These are phyloP conservation scores for Margaritifera margaritifera DNA, from an alignment of 2,888 invertebrate species.

Conservation along the genomic window DNA sequence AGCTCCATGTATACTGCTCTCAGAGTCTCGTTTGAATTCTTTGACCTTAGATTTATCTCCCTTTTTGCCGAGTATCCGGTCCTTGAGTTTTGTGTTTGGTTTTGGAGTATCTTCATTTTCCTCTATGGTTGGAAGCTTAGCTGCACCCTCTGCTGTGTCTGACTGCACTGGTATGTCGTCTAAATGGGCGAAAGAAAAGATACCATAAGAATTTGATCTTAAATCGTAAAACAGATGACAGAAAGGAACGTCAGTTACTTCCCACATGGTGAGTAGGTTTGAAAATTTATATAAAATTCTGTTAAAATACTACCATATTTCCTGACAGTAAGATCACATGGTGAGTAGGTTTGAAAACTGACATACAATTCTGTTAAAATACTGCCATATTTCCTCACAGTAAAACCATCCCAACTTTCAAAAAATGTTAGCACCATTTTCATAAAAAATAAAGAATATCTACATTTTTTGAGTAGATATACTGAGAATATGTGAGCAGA, in stretches of 20 bases:
- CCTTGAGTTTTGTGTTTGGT: constrained; percentile 25
- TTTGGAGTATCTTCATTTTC: constrained; percentile 35
- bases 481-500: no score
- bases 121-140: constrained; percentile 43
- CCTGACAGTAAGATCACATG: no score
- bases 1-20: constrained; percentile 20
- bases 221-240: background rate
- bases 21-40: constrained; percentile 33
- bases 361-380: no score
- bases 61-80: constrained; percentile 24
- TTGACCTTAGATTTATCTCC: constrained; percentile 40
- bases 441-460: no score
- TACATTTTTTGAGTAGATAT: no score
- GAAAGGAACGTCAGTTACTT: background rate
- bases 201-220: background rate
- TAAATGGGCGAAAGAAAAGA: constrained; percentile 21
- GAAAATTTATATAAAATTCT: no score
- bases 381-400: no score
- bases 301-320: no score
- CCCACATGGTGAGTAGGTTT: no score
- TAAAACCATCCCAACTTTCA: no score
- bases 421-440: no score
- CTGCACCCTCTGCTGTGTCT: constrained; percentile 23
- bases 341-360: no score
- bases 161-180: constrained; percentile 52